A percentile compares a stretch with the other conserved stretches of the same genome.
Conservation (phyloP, 1,140 invertebrate genomes). For the Drosophila ercepeae region DNA sequence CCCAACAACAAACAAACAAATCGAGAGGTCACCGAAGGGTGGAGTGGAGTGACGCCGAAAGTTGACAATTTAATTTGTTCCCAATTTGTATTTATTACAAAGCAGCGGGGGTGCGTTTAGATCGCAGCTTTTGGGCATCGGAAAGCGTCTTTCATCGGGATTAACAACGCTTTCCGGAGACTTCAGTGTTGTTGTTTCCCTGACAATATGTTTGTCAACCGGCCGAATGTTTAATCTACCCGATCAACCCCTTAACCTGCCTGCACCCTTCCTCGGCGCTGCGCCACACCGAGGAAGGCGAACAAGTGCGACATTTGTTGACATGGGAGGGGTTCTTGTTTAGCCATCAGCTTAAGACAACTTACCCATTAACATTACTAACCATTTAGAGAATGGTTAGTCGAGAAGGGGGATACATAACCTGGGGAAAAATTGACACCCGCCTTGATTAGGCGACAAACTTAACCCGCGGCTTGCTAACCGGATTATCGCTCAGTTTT, state of each 20-base stretch:
- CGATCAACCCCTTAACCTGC: conserved; percentile 12
- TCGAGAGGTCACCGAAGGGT: conserved; percentile 28
- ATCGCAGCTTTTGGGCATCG: conserved; percentile 22
- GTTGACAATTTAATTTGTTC: conserved; percentile 82
- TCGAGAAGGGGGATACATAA: conserved; percentile 13
- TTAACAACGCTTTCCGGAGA: conserved; percentile 31
- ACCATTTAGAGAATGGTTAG: conserved; percentile 43
- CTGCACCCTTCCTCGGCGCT: not conserved
- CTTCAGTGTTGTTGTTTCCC: conserved; percentile 26
- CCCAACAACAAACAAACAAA: conserved; percentile 60
- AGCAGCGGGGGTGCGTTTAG: conserved; percentile 16
- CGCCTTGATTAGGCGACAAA: conserved; percentile 58
- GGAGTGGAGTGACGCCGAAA: conserved; percentile 39
- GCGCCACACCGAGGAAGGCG: conserved; percentile 38
- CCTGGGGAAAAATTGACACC: conserved; percentile 59
- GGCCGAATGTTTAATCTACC: conserved; percentile 54
- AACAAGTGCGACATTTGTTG: conserved; percentile 75
- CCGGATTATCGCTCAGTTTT: too few species aligned
- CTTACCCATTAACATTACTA: conserved; percentile 42
- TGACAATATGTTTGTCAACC: conserved; percentile 54
- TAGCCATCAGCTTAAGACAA: conserved; percentile 67
- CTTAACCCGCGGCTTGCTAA: conserved; percentile 50
- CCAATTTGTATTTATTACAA: conserved; percentile 48
- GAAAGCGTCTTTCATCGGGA: conserved; percentile 40
- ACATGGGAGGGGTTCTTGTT: conserved; percentile 61